These are phyloP conservation scores for Poecilia picta DNA, from an alignment of 2,797 vertebrate genomes.

Conservation along the genomic window DNA sequence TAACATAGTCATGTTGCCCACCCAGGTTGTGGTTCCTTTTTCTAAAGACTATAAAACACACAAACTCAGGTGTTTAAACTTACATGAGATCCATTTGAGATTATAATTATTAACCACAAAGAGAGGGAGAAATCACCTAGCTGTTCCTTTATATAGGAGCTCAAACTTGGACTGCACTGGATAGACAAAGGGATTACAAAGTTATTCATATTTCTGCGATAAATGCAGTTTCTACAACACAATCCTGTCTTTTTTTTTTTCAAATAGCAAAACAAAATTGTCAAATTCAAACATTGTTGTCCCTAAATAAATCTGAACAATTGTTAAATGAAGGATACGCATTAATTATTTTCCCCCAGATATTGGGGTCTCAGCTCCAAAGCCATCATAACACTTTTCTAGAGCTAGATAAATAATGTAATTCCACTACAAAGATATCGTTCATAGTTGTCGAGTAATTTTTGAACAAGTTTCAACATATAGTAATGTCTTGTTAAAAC, in stretches of 20 bases:
- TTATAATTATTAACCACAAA: not conserved
- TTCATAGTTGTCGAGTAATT: not conserved
- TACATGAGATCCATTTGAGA: not conserved
- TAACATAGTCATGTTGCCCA: not conserved
- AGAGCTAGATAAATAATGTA: not conserved
- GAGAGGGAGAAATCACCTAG: not conserved
- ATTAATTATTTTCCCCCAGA: not conserved
- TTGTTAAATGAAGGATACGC: not conserved
- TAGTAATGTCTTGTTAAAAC: not conserved
- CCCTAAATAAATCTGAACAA: not conserved
- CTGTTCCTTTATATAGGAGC: not conserved
- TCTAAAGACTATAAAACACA: not conserved
- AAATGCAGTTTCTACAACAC: not conserved
- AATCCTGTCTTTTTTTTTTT: not conserved
- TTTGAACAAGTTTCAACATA: not conserved
- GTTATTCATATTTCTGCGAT: not conserved
- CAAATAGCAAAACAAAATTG: not conserved
- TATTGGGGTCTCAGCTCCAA: not conserved
- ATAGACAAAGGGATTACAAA: too few relatives aligned
- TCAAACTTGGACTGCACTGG: not conserved
- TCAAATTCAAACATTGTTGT: not conserved
- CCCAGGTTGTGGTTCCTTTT: not conserved
- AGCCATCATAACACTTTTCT: not conserved
- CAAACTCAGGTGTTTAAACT: not conserved
- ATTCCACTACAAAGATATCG: not conserved